Evolutionary conservation across 2,797 vertebrate genomes (phyloP), one percentile per base, ranked within the genome.

Genomic region (Anolis apletophallus): DNA sequence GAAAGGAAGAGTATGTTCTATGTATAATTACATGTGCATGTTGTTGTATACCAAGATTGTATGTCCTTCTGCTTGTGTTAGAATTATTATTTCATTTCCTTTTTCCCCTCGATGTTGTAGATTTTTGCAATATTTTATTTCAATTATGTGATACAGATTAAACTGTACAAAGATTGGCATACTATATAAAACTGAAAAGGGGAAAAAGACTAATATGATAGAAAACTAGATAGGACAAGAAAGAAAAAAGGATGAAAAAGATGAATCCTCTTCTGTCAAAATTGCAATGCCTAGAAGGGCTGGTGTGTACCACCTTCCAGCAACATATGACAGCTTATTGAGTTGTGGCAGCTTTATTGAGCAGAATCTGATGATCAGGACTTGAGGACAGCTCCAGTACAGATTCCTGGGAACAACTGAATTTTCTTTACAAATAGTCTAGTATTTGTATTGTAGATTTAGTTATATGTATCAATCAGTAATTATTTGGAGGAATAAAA

Each of bases 11-110:
- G n/a, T 76, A 76, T 75, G 57, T 74, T 36, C 29, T 26, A 26
- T 69, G 61, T 76, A 74, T 75, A 64, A 81, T 64, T 81, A 69
- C 19, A 69, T 50, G 10, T 85, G 26, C 23, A 71, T 77, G 32
- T 85, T 78, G 52, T 26, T 85, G 1, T 71, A 69, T 34, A 85
- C 55, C 64, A 26, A 69, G 57, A 69, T 29, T 40, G 69, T 50
- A 77, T 77, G 61, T 69, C 61, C 46, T 52, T 55, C 54, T 26
- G 40, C 32, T 36, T 77, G 52, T 55, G 50, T 26, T 84, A 36
- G 17, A 77, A n/a, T 40, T 76, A 13, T 52, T 76, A 19, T 32
- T 54, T 85, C 55, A 5, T 64, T 46, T 46, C 46, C 7, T 6
- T 46, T 46, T 46, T 7, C 7, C 7, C 7, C 46, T 46, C 46